Percentiles rank a stretch among this genome's conserved stretches.
These are phyloP conservation scores for Alligator sinensis DNA, from an alignment of 2,113 vertebrate species.

Conservation along the genomic window DNA sequence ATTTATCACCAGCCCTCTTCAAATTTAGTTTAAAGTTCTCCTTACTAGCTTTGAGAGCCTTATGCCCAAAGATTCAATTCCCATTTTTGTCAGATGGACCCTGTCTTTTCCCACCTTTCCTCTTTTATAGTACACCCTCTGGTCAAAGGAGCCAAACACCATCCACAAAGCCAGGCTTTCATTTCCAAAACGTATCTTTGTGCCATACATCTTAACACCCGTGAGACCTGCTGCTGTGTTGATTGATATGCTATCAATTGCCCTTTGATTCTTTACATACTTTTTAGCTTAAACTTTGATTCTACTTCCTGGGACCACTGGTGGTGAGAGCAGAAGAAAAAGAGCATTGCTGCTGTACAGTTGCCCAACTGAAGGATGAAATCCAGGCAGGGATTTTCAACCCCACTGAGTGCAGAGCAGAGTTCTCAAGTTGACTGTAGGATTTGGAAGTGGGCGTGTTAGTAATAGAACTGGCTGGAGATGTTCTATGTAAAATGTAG, in stretches of 20 bases:
- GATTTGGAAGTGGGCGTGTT: background rate
- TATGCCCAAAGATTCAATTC: too few species aligned
- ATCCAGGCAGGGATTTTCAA: background rate
- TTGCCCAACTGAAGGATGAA: too few species aligned
- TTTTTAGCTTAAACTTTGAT: background rate
- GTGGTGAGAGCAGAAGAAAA: background rate
- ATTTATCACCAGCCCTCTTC: too few species aligned
- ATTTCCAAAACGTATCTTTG: too few species aligned
- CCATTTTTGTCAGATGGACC: too few species aligned
- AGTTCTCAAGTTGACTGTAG: background rate
- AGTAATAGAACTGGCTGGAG: background rate
- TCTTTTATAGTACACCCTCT: too few species aligned
- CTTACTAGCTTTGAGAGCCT: too few species aligned
- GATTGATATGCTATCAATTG: background rate
- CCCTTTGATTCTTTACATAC: background rate
- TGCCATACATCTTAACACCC: background rate
- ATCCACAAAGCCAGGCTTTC: too few species aligned
- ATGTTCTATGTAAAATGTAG: background rate
- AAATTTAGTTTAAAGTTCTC: too few species aligned
- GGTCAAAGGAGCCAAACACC: too few species aligned
- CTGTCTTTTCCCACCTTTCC: too few species aligned
- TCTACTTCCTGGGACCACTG: background rate
- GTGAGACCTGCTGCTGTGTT: background rate
- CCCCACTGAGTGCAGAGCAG: accelerated
- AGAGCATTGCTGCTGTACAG: background rate